phyloP scores from a whole-genome alignment of 2,797 vertebrate species.

The Lacerta bilineata region DNA sequence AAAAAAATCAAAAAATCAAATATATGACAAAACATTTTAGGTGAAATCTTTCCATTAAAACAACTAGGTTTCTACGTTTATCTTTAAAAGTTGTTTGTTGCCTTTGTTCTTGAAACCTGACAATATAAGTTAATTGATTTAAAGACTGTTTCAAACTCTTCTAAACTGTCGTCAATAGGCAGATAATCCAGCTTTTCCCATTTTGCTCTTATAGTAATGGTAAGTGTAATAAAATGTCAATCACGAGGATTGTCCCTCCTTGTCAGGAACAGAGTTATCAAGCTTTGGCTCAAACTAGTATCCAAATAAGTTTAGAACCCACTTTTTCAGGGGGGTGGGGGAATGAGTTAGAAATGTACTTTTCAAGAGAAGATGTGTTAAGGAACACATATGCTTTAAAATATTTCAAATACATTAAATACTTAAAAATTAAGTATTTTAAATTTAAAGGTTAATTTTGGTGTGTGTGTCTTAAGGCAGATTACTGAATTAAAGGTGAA shows the following conservation, averaged over 20 bases:
- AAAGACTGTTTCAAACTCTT: background rate
- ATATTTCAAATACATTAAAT: background rate
- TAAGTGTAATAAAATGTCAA: conserved; percentile 1
- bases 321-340: too few species aligned
- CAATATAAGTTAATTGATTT: conserved; percentile 2
- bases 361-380: too few species aligned
- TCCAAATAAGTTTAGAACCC: too few species aligned
- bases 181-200: background rate
- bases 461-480: background rate
- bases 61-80: background rate
- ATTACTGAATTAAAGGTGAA: background rate
- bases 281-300: too few species aligned
- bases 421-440: background rate
- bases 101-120: background rate
- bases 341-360: too few species aligned
- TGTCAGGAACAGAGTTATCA: background rate
- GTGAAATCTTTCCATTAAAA: too few species aligned
- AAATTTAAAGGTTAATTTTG: background rate
- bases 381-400: background rate
- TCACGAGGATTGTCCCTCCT: background rate
- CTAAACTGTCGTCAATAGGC: background rate
- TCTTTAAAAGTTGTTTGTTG: background rate
- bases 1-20: background rate
- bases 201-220: background rate
- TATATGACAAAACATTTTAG: background rate